These are phyloP conservation scores for Tychaedon coryphoeus DNA, from an alignment of 2,113 vertebrate genomes.

Conservation along the genomic window DNA sequence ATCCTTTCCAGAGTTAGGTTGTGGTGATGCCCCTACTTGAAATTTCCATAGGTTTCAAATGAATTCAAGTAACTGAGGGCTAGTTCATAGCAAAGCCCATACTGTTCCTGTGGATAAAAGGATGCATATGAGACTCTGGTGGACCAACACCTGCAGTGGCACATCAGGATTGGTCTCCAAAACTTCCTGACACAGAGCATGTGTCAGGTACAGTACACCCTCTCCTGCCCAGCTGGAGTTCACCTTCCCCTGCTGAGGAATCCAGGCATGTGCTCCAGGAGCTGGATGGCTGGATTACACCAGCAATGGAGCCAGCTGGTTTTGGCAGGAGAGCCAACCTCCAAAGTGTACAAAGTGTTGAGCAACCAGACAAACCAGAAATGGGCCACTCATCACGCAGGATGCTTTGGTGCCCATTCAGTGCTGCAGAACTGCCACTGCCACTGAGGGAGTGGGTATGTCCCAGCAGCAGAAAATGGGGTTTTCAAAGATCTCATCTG, in stretches of 20 bases:
- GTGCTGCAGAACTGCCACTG: neutral
- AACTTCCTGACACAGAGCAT: neutral
- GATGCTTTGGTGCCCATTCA: neutral
- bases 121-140: neutral
- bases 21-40: constrained; percentile 2
- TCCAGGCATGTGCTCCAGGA: neutral
- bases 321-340: neutral
- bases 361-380: neutral
- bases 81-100: constrained; percentile 45
- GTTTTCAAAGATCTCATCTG: neutral
- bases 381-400: neutral
- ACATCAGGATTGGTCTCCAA: neutral
- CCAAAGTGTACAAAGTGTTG: neutral
- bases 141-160: neutral
- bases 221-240: neutral
- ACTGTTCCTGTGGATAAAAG: constrained; percentile 48
- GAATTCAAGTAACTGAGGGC: constrained; percentile 54
- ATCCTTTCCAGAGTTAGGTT: neutral
- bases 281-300: neutral
- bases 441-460: neutral
- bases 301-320: neutral
- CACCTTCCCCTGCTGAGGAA: neutral
- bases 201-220: neutral
- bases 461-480: neutral
- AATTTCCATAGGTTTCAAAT: constrained; percentile 66